Evolutionary conservation across 2,797 vertebrate species (phyloP).

Genomic region (Myoxocephalus aenaeus): DNA sequence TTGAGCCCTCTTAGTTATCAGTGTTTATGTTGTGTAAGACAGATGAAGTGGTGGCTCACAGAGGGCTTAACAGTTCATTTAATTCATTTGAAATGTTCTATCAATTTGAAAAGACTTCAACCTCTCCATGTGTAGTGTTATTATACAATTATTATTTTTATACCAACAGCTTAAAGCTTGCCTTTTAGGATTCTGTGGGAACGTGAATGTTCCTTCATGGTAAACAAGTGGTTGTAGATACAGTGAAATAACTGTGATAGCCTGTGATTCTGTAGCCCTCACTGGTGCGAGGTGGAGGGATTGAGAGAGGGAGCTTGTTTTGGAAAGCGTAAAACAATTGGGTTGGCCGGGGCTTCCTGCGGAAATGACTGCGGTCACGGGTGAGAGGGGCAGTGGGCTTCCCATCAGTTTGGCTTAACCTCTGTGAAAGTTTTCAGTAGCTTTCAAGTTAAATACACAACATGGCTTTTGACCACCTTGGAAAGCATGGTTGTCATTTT

Average conservation of each 20-base stretch:
- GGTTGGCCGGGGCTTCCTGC: constrained; percentile 69
- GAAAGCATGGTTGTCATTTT: constrained; percentile 4
- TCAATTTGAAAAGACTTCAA: background rate
- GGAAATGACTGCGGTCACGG: constrained; percentile 72
- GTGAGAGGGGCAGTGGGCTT: constrained; percentile 42
- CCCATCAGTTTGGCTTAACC: constrained; percentile 8
- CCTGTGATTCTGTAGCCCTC: background rate
- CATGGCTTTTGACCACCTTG: background rate
- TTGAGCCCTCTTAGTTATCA: background rate
- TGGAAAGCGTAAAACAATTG: constrained; percentile 70
- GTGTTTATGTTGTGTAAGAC: constrained; percentile 29
- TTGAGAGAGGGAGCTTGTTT: constrained; percentile 59
- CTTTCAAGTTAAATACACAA: background rate
- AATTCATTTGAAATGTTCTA: background rate
- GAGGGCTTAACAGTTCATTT: background rate
- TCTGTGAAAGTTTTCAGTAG: constrained; percentile 23
- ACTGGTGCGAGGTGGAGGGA: constrained; percentile 28
- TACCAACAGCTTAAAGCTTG: background rate
- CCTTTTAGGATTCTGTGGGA: background rate
- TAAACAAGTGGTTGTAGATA: constrained; percentile 13
- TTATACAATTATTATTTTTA: background rate
- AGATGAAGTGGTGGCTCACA: constrained; percentile 1
- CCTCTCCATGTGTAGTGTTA: background rate
- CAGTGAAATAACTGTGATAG: background rate
- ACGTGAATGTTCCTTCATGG: background rate